Evolutionary conservation across 2,888 invertebrate genomes (phyloP), one percentile per base, ranked within the genome.

Genomic region (Drosophila parthenogenetica): DNA sequence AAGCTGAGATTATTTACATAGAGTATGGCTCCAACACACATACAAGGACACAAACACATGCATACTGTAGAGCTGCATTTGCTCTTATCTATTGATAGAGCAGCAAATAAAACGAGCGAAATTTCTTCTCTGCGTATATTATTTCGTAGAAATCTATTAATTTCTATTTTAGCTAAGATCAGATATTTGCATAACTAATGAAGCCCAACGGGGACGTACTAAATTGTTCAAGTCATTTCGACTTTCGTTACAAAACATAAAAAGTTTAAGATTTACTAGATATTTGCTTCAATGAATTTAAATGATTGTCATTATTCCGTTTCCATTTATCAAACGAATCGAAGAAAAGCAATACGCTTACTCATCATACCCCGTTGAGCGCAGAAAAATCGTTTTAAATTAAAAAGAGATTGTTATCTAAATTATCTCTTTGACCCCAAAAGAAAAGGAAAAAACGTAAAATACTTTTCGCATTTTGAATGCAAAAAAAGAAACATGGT

Each of bases 1-100:
- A 49, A 60, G 53, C 50, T 48, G 50, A 45, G 58, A 64, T 61
- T 75, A 61, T 71, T 75, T 71, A 48, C 53, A 54, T 63, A 50
- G 50, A 35, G 35, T n/a, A 48, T 10, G 14, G 14, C 14, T 11
- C 35, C 8, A 8, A 54, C 25, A 53, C 42, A 48, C n/a, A 17
- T 2, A 35, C 13, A 29, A 29, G 29, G 29, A 53, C 42, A 48
- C 35, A 11, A n/a, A n/a, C 37, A 39, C n/a, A 17, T 10, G 5
- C 13, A 35, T 35, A 35, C 11, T 35, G 13, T 13, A 22, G 17
- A 42, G 22, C n/a, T 63, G 37, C 55, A 45, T 37, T 54, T n/a
- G 40, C 10, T 22, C 13, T 51, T 59, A 58, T 65, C 58, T 65
- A 2, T 25, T 29, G 16, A 35, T 22, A 42, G 35, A 54, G 16